These are phyloP conservation scores for Trachymyrmex septentrionalis DNA, from an alignment of 1,140 invertebrate genomes.

Conservation along the genomic window DNA sequence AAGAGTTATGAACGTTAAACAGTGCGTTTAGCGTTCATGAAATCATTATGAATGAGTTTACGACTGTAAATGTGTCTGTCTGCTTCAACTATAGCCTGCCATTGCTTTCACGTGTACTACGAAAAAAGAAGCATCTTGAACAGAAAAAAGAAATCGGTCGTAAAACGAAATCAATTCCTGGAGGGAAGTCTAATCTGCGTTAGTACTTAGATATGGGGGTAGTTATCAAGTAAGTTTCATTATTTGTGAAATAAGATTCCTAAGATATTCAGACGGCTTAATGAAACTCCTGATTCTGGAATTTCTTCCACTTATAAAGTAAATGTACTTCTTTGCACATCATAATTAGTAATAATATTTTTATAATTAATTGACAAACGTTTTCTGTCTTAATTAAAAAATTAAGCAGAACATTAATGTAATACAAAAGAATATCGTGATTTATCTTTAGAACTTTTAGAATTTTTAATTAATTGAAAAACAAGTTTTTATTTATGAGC, in stretches of 20 bases:
- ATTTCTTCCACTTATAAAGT: background rate
- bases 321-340: background rate
- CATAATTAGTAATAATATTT: background rate
- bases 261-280: conserved; percentile 14
- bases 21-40: conserved; percentile 34
- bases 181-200: conserved; percentile 35
- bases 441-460: background rate
- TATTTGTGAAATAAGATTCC: conserved; percentile 65
- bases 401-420: background rate
- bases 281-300: conserved; percentile 13
- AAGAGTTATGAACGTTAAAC: conserved; percentile 46
- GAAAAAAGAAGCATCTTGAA: conserved; percentile 21
- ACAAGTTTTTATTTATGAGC: background rate
- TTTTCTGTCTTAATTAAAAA: background rate
- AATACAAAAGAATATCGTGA: background rate
- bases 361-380: conserved; percentile 2
- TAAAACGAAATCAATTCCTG: conserved; percentile 75
- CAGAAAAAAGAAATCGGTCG: conserved; percentile 53
- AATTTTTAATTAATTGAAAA: too few species aligned
- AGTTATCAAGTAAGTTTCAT: conserved; percentile 56
- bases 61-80: conserved; percentile 45
- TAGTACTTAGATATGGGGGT: conserved; percentile 50
- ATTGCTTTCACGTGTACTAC: conserved; percentile 17
- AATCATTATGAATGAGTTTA: conserved; percentile 52
- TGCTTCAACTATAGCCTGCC: background rate